Evolutionary conservation across 2,888 invertebrate genomes (phyloP).

Genomic region (Eustalomyia histrio): DNA sequence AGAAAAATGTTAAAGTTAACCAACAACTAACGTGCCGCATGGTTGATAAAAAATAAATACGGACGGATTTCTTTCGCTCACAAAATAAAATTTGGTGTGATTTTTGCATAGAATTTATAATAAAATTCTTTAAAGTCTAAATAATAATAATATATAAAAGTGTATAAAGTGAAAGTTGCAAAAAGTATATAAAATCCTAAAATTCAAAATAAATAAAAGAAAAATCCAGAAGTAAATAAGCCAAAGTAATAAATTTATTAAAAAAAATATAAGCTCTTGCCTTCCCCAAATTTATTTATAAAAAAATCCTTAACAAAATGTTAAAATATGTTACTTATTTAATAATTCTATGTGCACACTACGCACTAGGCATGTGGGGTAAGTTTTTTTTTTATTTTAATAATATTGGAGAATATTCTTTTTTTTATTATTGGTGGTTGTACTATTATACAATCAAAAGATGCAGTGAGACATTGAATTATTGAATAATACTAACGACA

Average conservation of each 20-base stretch:
- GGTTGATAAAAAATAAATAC: conserved; percentile 33
- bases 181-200: no score
- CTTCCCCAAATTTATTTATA: neutral
- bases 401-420: conserved; percentile 2
- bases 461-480: conserved; percentile 2
- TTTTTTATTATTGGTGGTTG: neutral
- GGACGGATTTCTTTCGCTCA: conserved; percentile 44
- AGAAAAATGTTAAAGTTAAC: conserved; percentile 43
- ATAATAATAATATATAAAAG: neutral
- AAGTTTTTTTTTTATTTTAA: conserved; percentile 47
- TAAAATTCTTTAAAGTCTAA: neutral
- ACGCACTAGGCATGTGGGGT: conserved; percentile 67
- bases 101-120: neutral
- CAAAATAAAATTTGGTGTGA: neutral
- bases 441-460: conserved; percentile 52
- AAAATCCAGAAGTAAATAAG: neutral
- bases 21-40: conserved; percentile 40
- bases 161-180: neutral
- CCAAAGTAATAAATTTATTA: neutral
- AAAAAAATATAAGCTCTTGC: neutral
- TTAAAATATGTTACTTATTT: conserved; percentile 46
- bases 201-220: neutral
- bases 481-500: conserved; percentile 1
- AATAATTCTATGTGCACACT: conserved; percentile 60
- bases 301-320: conserved; percentile 33